phyloP scores from a whole-genome alignment of 2,797 vertebrate species.

The Enteromius radiatus region DNA sequence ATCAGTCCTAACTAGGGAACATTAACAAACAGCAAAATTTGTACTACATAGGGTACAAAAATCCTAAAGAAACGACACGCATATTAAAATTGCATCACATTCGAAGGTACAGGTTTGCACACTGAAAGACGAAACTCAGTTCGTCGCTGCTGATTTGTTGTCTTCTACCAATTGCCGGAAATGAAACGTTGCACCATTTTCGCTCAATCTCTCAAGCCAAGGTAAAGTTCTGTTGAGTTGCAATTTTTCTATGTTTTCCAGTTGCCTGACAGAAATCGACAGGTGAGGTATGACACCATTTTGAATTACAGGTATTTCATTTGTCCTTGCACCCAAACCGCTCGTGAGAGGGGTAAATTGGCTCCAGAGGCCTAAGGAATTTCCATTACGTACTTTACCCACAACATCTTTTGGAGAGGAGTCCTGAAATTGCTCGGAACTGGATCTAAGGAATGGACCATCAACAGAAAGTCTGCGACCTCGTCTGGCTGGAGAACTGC shows the following conservation, averaged over 20 bases:
- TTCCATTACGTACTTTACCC: conserved; percentile 83
- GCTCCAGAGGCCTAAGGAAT: conserved; percentile 94
- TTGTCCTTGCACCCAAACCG: conserved; percentile 96
- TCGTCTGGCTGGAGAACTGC: conserved; percentile 83
- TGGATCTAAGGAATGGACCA: conserved; percentile 92
- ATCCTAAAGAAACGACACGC: neutral
- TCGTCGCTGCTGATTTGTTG: conserved; percentile 84
- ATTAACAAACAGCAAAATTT: neutral
- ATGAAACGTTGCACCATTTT: conserved; percentile 90
- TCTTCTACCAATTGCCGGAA: conserved; percentile 94
- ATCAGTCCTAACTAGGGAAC: neutral
- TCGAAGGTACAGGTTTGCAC: conserved; percentile 12
- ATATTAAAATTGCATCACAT: conserved; percentile 6
- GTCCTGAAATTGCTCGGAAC: conserved; percentile 92
- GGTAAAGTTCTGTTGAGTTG: conserved; percentile 91
- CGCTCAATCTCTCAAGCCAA: conserved; percentile 94
- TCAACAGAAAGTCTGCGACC: conserved; percentile 94
- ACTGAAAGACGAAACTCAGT: conserved; percentile 35
- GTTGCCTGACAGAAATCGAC: conserved; percentile 87
- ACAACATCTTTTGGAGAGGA: conserved; percentile 94
- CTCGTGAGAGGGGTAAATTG: conserved; percentile 95
- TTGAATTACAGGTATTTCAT: conserved; percentile 98
- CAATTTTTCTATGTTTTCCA: conserved; percentile 91
- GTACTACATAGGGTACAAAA: neutral
- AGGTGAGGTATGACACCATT: conserved; percentile 91